These are phyloP conservation scores for Clupea harengus DNA, from an alignment of 2,113 vertebrate species.

Conservation along the genomic window DNA sequence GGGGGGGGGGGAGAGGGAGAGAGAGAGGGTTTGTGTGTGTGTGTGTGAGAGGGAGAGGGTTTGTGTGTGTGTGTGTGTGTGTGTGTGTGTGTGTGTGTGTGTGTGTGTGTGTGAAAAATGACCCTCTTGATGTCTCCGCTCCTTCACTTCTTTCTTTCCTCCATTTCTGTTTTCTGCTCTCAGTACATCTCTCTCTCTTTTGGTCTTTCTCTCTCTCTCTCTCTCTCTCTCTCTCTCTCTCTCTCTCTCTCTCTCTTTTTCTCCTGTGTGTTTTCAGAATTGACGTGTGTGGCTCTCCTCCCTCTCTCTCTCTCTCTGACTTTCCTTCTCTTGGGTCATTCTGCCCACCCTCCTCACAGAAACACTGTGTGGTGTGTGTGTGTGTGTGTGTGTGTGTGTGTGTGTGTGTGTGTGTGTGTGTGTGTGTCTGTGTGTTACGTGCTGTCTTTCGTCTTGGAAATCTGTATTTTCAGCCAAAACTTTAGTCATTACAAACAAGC, in stretches of 20 bases:
- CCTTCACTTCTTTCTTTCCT: background rate
- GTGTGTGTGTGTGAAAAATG: constrained; percentile 18
- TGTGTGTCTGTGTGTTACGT: background rate
- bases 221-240: too few species aligned
- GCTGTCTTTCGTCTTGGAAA: background rate
- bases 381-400: background rate
- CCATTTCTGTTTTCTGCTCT: background rate
- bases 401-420: background rate
- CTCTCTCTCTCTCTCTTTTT: too few species aligned
- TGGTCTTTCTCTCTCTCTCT: background rate
- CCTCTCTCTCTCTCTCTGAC: too few species aligned
- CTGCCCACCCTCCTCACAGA: background rate
- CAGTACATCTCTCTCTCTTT: background rate
- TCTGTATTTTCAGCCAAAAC: background rate
- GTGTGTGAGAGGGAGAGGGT: background rate
- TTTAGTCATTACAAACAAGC: background rate
- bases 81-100: background rate
- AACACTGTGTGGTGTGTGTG: background rate
- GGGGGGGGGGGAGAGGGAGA: too few species aligned
- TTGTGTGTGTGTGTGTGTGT: too few species aligned
- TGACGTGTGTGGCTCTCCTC: too few species aligned
- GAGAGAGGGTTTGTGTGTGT: constrained; percentile 6
- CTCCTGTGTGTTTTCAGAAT: too few species aligned
- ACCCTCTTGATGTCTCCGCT: too few species aligned
- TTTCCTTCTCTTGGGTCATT: too few species aligned